phyloP scores from a whole-genome alignment of 2,797 vertebrate species.

The Anisognathus igniventris region DNA sequence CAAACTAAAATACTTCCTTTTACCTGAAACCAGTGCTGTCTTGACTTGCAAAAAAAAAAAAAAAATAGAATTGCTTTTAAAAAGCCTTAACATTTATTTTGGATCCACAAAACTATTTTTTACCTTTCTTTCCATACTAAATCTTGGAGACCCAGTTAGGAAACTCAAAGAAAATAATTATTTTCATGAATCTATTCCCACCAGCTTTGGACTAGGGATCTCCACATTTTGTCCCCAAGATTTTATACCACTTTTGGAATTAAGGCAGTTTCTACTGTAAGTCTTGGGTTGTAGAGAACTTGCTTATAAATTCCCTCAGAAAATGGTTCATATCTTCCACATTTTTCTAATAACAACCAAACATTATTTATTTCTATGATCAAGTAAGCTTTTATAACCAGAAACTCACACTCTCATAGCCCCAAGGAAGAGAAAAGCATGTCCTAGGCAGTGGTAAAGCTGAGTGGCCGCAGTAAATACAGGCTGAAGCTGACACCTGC shows the following conservation, averaged over 20 bases:
- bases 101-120: not conserved
- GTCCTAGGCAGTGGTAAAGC: not conserved
- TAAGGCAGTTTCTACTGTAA: not conserved
- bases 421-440: not conserved
- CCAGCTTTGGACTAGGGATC: not conserved
- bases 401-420: not conserved
- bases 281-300: not conserved
- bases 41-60: not conserved
- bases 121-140: not conserved
- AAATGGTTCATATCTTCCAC: not conserved
- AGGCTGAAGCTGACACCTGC: not conserved
- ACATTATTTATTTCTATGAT: not conserved
- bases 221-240: not conserved
- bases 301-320: not conserved
- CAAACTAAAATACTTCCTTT: not conserved
- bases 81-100: not conserved
- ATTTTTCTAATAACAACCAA: not conserved
- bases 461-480: not conserved
- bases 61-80: accelerated
- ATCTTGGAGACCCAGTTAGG: not conserved
- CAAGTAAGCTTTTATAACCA: not conserved
- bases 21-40: not conserved
- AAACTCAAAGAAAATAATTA: not conserved
- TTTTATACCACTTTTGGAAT: not conserved
- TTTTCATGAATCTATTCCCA: not conserved